A percentile compares a stretch with the other conserved stretches of the same genome.
Evolutionary conservation across 2,113 vertebrate species (phyloP).

Genomic region (Lagenorhynchus albirostris): DNA sequence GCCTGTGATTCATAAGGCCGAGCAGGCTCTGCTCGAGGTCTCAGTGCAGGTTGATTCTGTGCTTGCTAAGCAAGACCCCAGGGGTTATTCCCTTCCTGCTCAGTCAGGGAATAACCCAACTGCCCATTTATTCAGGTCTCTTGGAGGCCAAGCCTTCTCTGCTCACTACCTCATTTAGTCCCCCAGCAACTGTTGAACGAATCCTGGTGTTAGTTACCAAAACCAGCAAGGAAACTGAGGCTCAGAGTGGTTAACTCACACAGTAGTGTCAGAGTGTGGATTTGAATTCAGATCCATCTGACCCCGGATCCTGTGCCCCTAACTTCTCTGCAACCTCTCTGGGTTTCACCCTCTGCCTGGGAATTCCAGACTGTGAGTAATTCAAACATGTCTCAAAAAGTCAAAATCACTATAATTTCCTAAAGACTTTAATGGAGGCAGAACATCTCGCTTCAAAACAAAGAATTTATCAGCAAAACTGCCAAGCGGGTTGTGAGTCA

Average conservation of each 20-base stretch:
- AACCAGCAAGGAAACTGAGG: not conserved
- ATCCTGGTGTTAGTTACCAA: not conserved
- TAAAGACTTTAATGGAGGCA: slow-evolving; percentile 67
- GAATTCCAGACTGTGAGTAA: slow-evolving; percentile 68
- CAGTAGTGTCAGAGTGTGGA: not conserved
- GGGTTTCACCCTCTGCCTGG: not conserved
- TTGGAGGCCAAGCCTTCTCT: not conserved
- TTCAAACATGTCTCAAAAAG: slow-evolving; percentile 66
- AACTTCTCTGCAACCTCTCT: not conserved
- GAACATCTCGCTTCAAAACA: slow-evolving; percentile 59
- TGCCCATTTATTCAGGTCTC: not conserved
- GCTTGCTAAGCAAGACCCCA: not conserved
- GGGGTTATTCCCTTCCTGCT: not conserved
- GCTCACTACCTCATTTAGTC: not conserved
- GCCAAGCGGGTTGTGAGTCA: slow-evolving; percentile 45
- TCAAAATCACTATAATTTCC: slow-evolving; percentile 71
- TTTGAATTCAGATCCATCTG: not conserved
- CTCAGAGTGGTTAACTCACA: not conserved
- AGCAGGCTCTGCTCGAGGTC: not conserved
- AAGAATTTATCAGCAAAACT: slow-evolving; percentile 61
- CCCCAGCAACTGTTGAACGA: not conserved
- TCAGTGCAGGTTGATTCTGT: too few species aligned
- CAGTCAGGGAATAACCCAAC: not conserved
- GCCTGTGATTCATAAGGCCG: too few species aligned
- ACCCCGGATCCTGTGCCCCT: not conserved